Base-by-base conservation (phyloP, 2,888 invertebrate genomes). In the Heliconius ismenius region DNA sequence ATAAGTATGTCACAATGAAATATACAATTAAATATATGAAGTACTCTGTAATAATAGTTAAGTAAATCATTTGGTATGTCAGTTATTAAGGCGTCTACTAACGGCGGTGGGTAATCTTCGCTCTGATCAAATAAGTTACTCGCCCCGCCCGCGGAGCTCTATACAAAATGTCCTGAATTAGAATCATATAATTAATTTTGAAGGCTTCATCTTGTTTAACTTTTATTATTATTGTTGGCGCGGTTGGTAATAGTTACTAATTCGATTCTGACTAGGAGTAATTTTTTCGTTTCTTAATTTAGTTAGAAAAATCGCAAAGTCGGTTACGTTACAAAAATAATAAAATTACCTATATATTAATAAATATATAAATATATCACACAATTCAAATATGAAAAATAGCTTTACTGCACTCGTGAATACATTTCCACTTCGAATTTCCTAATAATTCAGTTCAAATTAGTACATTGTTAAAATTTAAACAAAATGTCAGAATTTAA, bases 1-100 rank as follows among this genome's bases (percentile, higher is more conserved):
- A n/a, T 58, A 65, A n/a, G 36, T 65, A 36, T 36, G 36, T 36
- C 36, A 36, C 11, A 13, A 4, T 36, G n/a, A 65, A 36, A 43
- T 43, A 21, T 26, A 49, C 49, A 49, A 49, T 49, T 28, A 24
- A 24, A 15, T 18, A 65, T 64, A 28, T 81, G 79, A 84, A 83
- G 84, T 83, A 80, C 82, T 83, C 21, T 58, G 11, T n/a, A 60
- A 60, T 60, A 82, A 82, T 86, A 84, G 83, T 86, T 86, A 85
- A 88, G 87, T 89, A 90, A 91, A 91, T 90, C 89, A 87, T 87
- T 89, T 86, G 86, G 89, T 88, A 85, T 90, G 90, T 88, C 87
- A 88, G 87, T 86, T 88, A 88, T 88, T 89, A 89, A 89, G 88
- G 86, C 86, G 85, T 82, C 83, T 83, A 81, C 81, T 77, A 79